Evolutionary conservation across 2,888 invertebrate species (phyloP).

Genomic region (Ypsolopha scabrella): DNA sequence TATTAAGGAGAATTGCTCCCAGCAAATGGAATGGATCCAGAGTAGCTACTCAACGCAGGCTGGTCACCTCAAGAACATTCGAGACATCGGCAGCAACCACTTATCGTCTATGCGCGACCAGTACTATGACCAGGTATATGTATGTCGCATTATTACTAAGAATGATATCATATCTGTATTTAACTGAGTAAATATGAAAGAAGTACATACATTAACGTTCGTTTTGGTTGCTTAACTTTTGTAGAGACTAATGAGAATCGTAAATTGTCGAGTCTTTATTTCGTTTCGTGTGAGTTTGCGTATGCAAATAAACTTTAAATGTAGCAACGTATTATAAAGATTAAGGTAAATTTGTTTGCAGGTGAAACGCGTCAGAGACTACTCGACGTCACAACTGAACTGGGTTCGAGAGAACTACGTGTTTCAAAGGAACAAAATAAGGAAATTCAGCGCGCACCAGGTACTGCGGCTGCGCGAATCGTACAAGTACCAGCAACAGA

Average conservation of each 20-base stretch:
- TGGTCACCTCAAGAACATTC: conserved; percentile 86
- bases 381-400: conserved; percentile 90
- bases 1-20: conserved; percentile 93
- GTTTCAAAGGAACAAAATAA: conserved; percentile 92
- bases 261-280: too few relatives aligned
- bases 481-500: conserved; percentile 96
- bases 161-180: too few relatives aligned
- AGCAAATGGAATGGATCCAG: conserved; percentile 95
- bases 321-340: too few relatives aligned
- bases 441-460: conserved; percentile 95
- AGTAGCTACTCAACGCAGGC: conserved; percentile 92
- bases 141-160: conserved; percentile 4
- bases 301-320: too few relatives aligned
- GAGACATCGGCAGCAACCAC: conserved; percentile 92
- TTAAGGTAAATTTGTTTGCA: conserved; percentile 42
- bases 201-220: too few relatives aligned
- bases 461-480: conserved; percentile 90
- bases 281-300: too few relatives aligned
- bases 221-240: too few relatives aligned
- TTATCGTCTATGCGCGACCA: conserved; percentile 88
- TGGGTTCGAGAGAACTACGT: conserved; percentile 97
- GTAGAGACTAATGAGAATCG: too few relatives aligned
- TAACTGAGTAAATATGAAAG: too few relatives aligned
- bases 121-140: conserved; percentile 88
- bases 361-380: conserved; percentile 92